Percentiles rank a stretch among this genome's conserved stretches.
Conservation (phyloP, 2,888 invertebrate genomes). For the Antheraea assamensis region DNA sequence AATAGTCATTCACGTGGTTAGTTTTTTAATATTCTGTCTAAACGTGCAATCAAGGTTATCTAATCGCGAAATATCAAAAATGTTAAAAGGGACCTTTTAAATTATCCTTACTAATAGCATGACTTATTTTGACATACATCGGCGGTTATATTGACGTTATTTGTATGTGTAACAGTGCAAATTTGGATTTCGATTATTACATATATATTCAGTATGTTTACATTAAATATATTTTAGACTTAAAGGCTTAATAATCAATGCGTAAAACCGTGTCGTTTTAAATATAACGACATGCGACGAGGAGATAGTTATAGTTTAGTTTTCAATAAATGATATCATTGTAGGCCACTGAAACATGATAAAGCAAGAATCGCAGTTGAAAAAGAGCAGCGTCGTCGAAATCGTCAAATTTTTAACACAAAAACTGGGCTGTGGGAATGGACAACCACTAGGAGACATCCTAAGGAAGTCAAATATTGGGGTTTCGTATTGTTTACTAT, state of each 20-base stretch:
- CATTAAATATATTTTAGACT: no score
- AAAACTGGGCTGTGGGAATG: slow-evolving; percentile 69
- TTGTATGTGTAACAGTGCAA: no score
- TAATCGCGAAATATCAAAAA: no score
- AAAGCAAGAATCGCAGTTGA: slow-evolving; percentile 61
- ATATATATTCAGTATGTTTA: no score
- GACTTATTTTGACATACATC: no score
- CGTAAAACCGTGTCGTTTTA: neutral
- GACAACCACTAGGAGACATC: slow-evolving; percentile 64
- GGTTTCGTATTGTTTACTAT: slow-evolving; percentile 41
- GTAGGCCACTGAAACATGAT: slow-evolving; percentile 63
- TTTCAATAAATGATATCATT: slow-evolving; percentile 10
- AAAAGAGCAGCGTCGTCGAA: slow-evolving; percentile 64
- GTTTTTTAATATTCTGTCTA: no score
- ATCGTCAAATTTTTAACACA: slow-evolving; percentile 61
- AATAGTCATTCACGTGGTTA: no score
- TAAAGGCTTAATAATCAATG: neutral
- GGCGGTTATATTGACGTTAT: no score
- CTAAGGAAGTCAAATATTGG: slow-evolving; percentile 70
- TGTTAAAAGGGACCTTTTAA: no score
- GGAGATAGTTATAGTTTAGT: neutral
- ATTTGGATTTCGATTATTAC: no score
- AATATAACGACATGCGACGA: neutral
- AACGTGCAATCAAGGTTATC: no score
- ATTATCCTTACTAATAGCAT: no score